Evolutionary conservation across 2,113 vertebrate species (phyloP).

Genomic region (Corydoras sp.): DNA sequence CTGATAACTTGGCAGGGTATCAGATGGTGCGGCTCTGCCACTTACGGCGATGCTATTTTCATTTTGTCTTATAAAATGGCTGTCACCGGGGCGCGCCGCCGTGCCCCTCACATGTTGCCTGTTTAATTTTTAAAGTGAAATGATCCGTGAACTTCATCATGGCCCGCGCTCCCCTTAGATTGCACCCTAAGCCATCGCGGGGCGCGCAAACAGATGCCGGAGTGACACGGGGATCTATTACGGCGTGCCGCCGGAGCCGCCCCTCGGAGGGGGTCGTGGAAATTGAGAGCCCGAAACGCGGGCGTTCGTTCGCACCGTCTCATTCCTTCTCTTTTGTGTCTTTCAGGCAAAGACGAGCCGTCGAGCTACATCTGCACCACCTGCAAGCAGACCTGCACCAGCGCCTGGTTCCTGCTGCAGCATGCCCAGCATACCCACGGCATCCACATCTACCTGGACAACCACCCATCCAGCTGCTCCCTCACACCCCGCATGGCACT

Average conservation of each 20-base stretch:
- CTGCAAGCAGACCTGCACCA: constrained; percentile 97
- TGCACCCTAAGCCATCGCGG: constrained; percentile 37
- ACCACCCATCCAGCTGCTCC: constrained; percentile 83
- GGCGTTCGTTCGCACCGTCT: constrained; percentile 26
- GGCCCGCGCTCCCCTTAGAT: constrained; percentile 40
- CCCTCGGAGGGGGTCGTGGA: constrained; percentile 18
- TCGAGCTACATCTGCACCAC: constrained; percentile 99
- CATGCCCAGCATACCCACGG: constrained; percentile 97
- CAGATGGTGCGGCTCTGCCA: constrained; percentile 26
- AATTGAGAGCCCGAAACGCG: constrained; percentile 21
- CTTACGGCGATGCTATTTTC: constrained; percentile 41
- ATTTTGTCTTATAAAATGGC: constrained; percentile 44
- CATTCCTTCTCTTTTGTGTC: constrained; percentile 42
- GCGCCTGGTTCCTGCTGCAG: constrained; percentile 99
- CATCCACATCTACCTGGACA: constrained; percentile 99
- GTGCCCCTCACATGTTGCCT: constrained; percentile 36
- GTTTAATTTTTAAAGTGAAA: constrained; percentile 44
- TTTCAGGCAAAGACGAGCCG: constrained; percentile 95
- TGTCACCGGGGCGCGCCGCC: constrained; percentile 22
- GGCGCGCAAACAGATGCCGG: constrained; percentile 33
- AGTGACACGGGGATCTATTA: constrained; percentile 39
- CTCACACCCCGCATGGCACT: constrained; percentile 95
- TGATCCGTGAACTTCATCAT: constrained; percentile 41
- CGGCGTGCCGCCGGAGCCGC: constrained; percentile 24
- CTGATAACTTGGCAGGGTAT: constrained; percentile 37